Evolutionary conservation across 2,888 invertebrate species (phyloP), one percentile per base, ranked within the genome.

Genomic region (Drosophila borealis): DNA sequence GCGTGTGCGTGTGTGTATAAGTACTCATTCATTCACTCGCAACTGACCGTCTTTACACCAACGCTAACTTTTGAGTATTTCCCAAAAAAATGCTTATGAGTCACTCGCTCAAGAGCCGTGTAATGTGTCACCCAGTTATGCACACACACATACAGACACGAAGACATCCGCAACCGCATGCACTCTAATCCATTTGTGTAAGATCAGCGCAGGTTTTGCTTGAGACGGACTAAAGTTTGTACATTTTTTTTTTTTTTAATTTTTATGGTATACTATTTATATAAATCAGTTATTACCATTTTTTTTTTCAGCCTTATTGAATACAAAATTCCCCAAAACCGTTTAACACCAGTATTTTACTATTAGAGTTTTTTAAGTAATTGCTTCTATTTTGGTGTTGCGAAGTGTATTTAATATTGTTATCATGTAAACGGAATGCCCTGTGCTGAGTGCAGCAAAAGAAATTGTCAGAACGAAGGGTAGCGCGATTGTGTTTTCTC

Each of bases 111-210:
- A 39, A 46, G 46, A 29, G 10, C 46, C 57, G 51, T 66, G 84
- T 78, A 68, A 69, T 70, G 71, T 78, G 66, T 72, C 78, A 65
- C 55, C 67, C 78, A 82, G 62, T 65, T 63, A 70, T 19, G 46
- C 51, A 54, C 36, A 61, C 54, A 57, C 29, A 51, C 45, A 50
- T 29, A 48, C 36, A 70, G 59, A 57, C 65, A 36, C n/a, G 17
- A 44, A 53, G 60, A 75, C 60, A 69, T 55, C 54, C 37, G 11
- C 17, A 46, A 21, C 39, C 34, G 29, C 21, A 33, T 2, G 62
- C 74, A 69, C 21, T 44, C 17, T 34, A 1, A 2, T 46, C 0
- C 61, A 62, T 13, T 29, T 39, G 2, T 4, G 10, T 74, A 54
- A 29, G 11, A 13, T 11, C 44, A 34, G 8, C 17, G 21, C 5